Conservation (phyloP, 2,113 vertebrate genomes). For the Tor tambroides region DNA sequence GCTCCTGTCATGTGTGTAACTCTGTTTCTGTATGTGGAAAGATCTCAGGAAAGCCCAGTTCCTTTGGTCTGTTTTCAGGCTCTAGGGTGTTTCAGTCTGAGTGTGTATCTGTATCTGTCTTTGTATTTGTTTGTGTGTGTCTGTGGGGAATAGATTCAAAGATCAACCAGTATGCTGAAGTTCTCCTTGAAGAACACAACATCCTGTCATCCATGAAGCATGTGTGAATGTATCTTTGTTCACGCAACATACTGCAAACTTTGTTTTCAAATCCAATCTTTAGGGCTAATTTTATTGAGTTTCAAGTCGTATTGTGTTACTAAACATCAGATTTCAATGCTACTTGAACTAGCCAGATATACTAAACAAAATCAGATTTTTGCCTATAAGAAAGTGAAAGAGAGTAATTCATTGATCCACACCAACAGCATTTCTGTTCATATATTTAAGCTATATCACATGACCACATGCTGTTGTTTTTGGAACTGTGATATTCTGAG, state of each 20-base stretch:
- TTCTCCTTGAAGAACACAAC: neutral
- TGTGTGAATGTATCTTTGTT: neutral
- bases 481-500: too few relatives aligned
- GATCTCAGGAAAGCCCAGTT: conserved; percentile 38
- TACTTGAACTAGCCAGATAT: neutral
- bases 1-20: conserved; percentile 23
- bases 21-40: neutral
- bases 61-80: conserved; percentile 37
- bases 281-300: neutral
- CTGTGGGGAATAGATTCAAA: neutral
- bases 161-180: neutral
- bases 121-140: conserved; percentile 31
- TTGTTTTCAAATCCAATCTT: neutral
- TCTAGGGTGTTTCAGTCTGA: conserved; percentile 15
- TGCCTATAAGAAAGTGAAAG: neutral
- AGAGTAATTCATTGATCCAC: neutral
- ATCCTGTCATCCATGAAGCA: neutral
- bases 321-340: neutral
- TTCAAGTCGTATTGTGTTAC: neutral
- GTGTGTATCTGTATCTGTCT: conserved; percentile 3
- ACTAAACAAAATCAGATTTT: neutral
- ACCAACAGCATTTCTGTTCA: too few relatives aligned
- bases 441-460: too few relatives aligned
- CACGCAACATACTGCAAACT: neutral
- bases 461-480: too few relatives aligned